Percentiles rank a stretch among this genome's conserved stretches.
Conservation (phyloP, 2,113 vertebrate genomes). For the Numenius arquata region DNA sequence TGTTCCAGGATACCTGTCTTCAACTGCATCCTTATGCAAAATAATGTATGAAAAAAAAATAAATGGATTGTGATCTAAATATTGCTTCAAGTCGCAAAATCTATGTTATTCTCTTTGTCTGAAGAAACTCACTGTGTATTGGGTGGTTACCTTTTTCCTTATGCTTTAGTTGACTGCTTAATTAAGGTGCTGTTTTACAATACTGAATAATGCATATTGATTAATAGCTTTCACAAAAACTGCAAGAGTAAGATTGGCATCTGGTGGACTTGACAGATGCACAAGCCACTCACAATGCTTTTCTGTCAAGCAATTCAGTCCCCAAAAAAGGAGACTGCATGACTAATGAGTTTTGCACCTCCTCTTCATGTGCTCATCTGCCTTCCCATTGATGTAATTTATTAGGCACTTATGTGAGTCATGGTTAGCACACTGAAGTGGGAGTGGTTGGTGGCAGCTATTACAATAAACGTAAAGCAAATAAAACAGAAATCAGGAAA, state of each 20-base stretch:
- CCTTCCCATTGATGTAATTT: slow-evolving; percentile 31
- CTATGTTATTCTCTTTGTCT: not conserved
- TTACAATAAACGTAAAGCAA: slow-evolving; percentile 8
- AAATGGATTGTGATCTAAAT: not conserved
- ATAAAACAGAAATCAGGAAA: not conserved
- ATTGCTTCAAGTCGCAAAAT: not conserved
- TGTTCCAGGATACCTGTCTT: not conserved
- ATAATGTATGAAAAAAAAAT: not conserved
- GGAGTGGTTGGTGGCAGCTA: not conserved
- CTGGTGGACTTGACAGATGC: slow-evolving; percentile 56
- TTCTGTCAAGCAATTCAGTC: slow-evolving; percentile 26
- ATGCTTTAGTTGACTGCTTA: not conserved
- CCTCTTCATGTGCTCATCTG: not conserved
- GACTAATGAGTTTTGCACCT: slow-evolving; percentile 39
- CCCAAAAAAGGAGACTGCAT: slow-evolving; percentile 19
- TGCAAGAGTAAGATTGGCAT: slow-evolving; percentile 36
- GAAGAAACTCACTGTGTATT: not conserved
- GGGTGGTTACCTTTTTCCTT: not conserved
- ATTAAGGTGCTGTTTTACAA: slow-evolving; percentile 26
- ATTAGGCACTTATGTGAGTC: slow-evolving; percentile 32
- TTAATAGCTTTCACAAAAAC: slow-evolving; percentile 20
- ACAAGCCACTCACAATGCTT: slow-evolving; percentile 6
- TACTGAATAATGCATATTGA: slow-evolving; percentile 17
- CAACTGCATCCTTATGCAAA: not conserved
- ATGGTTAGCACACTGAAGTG: not conserved